A percentile compares a stretch with the other conserved stretches of the same genome.
phyloP scores from a whole-genome alignment of 2,797 vertebrate species.

The Phoebastria nigripes region DNA sequence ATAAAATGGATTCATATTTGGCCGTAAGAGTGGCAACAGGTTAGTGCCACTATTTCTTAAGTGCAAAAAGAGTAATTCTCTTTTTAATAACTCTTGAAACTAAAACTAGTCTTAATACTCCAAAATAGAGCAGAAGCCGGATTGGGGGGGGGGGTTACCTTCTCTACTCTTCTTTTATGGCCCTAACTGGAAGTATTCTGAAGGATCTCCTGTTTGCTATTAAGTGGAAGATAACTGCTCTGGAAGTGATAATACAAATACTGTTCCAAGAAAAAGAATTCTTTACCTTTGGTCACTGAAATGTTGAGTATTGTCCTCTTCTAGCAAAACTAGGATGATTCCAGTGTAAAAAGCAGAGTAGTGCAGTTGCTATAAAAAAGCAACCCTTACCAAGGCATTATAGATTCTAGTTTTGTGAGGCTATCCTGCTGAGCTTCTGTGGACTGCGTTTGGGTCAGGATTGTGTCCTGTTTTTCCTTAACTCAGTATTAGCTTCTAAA shows the following conservation, averaged over 20 bases:
- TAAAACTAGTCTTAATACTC: background rate
- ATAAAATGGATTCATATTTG: background rate
- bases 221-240: background rate
- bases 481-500: background rate
- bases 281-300: background rate
- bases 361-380: background rate
- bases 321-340: background rate
- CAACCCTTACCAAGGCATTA: background rate
- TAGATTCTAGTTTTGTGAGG: background rate
- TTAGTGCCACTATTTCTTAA: background rate
- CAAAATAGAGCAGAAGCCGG: background rate
- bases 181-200: background rate
- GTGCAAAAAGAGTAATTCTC: background rate
- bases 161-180: background rate
- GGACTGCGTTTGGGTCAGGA: background rate
- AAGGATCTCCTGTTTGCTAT: background rate
- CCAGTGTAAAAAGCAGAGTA: background rate
- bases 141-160: background rate
- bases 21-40: background rate
- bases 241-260: background rate
- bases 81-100: background rate
- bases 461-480: background rate
- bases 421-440: background rate
- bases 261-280: background rate
- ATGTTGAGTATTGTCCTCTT: background rate